A percentile compares a stretch with the other conserved stretches of the same genome.
Evolutionary conservation across 2,113 vertebrate species (phyloP).

Genomic region (Cricetomys ansorgei): DNA sequence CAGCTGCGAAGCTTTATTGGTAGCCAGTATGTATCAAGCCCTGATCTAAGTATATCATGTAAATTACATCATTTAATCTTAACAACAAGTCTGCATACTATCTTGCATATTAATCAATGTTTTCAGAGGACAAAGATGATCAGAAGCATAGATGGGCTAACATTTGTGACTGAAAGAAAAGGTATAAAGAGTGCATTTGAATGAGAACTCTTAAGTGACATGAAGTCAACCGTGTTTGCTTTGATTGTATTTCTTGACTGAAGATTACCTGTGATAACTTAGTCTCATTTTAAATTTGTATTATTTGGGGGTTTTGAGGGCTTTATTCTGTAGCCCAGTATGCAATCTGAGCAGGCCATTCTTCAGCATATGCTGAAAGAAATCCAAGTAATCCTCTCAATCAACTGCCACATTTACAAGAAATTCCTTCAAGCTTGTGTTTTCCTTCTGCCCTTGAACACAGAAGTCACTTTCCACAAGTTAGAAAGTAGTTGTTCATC

Average conservation of each 20-base stretch:
- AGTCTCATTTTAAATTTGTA: background rate
- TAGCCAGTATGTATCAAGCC: background rate
- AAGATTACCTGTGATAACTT: slow-evolving; percentile 3
- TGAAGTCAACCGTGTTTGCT: background rate
- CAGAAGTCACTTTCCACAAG: background rate
- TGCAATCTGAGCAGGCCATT: background rate
- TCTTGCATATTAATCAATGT: background rate
- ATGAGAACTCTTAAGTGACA: background rate
- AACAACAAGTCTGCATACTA: background rate
- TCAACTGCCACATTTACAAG: background rate
- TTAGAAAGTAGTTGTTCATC: background rate
- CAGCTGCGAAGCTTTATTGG: background rate
- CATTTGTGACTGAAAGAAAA: slow-evolving; percentile 24
- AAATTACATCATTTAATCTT: background rate
- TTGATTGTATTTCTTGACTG: background rate
- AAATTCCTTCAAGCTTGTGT: background rate
- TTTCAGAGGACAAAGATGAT: slow-evolving; percentile 7
- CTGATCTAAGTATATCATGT: background rate
- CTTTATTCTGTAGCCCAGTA: background rate
- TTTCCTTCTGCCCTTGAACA: background rate
- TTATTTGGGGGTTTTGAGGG: background rate
- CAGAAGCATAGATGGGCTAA: background rate
- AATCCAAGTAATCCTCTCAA: background rate
- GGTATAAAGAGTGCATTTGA: background rate
- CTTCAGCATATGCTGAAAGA: background rate